A percentile compares a stretch with the other conserved stretches of the same genome.
phyloP scores from a whole-genome alignment of 53 echinoderm and acorn worm species.

The Holothuria leucospilota region DNA sequence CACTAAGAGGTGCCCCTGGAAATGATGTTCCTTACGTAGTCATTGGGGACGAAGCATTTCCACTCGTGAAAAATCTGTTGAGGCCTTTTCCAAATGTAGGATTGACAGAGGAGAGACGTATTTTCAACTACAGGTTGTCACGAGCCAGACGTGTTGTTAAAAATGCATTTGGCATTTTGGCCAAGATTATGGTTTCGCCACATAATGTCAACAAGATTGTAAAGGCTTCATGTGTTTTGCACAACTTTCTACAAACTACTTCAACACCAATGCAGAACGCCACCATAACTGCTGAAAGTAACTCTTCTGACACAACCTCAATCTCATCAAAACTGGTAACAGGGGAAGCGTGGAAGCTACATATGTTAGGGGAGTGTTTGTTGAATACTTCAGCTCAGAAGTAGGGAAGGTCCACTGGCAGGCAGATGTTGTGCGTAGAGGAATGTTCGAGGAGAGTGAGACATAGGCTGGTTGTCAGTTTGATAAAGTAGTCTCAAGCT shows the following conservation, averaged over 20 bases:
- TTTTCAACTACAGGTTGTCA: slow-evolving; percentile 47
- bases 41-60: slow-evolving; percentile 55
- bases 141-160: slow-evolving; percentile 46
- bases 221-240: slow-evolving; percentile 59
- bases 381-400: slow-evolving; percentile 1
- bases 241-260: slow-evolving; percentile 51
- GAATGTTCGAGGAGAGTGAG: slow-evolving; percentile 3
- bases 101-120: slow-evolving; percentile 29
- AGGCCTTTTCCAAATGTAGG: slow-evolving; percentile 53
- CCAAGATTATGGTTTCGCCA: slow-evolving; percentile 32
- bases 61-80: slow-evolving; percentile 51
- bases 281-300: neutral
- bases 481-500: too few relatives aligned
- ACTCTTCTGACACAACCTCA: neutral
- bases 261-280: slow-evolving; percentile 7
- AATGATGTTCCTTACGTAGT: slow-evolving; percentile 54
- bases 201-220: slow-evolving; percentile 43
- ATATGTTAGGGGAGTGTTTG: neutral
- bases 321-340: neutral
- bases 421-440: neutral
- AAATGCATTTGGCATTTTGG: slow-evolving; percentile 56
- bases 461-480: neutral
- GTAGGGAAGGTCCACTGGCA: neutral
- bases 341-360: neutral
- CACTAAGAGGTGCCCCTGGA: slow-evolving; percentile 48